Conservation (phyloP, 2,888 invertebrate genomes). For the Andrena chrysosceles region DNA sequence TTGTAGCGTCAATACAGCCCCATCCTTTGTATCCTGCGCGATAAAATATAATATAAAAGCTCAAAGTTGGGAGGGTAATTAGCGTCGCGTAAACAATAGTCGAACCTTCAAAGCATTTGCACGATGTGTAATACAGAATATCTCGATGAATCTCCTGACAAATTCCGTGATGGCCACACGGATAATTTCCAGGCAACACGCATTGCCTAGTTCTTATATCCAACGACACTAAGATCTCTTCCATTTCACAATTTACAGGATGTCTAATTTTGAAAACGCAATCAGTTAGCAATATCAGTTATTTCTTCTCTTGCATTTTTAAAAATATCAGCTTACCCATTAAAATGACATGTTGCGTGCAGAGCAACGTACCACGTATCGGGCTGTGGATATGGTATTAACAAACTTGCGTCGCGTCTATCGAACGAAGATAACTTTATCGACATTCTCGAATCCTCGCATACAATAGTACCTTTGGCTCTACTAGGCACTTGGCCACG, state of each 20-base stretch:
- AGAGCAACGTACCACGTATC: constrained; percentile 85
- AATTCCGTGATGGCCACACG: constrained; percentile 85
- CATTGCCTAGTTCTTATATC: constrained; percentile 84
- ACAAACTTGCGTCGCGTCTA: constrained; percentile 73
- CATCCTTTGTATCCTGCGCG: constrained; percentile 86
- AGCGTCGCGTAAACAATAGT: constrained; percentile 7
- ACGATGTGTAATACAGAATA: constrained; percentile 85
- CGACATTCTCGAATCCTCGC: constrained; percentile 74
- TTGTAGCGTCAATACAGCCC: constrained; percentile 86
- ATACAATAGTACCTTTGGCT: constrained; percentile 74
- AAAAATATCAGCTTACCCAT: constrained; percentile 77
- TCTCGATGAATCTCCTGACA: constrained; percentile 85
- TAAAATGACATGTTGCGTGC: constrained; percentile 82
- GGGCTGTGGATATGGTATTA: constrained; percentile 85
- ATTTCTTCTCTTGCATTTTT: background rate
- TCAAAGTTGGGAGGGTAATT: background rate
- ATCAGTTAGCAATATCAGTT: constrained; percentile 8
- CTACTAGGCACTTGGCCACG: constrained; percentile 79
- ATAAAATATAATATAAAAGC: constrained; percentile 9
- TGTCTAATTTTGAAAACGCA: constrained; percentile 71
- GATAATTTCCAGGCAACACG: constrained; percentile 82
- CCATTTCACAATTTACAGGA: constrained; percentile 81
- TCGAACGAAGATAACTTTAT: constrained; percentile 77
- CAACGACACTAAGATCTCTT: constrained; percentile 84
- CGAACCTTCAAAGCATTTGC: constrained; percentile 84